Percentiles rank a stretch among this genome's conserved stretches.
Evolutionary conservation across 2,797 vertebrate species (phyloP).

Genomic region (Rhinatrema bivittatum): DNA sequence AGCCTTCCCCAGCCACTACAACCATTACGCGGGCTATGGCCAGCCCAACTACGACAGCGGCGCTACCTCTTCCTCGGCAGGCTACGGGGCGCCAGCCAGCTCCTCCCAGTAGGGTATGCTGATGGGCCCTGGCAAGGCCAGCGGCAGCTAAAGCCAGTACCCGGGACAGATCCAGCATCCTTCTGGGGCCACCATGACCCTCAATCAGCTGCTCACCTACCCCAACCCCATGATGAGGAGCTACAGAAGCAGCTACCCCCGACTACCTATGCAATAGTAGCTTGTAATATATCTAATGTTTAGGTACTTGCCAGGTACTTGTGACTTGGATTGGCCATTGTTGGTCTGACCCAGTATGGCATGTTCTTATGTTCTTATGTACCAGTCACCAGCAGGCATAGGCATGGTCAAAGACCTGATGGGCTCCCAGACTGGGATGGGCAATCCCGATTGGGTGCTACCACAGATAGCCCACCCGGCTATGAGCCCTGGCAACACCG

Average conservation of each 20-base stretch:
- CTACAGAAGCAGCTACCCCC: constrained; percentile 75
- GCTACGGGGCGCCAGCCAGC: constrained; percentile 76
- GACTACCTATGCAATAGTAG: no score
- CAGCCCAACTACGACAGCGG: constrained; percentile 59
- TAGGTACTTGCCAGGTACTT: no score
- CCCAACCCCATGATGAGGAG: constrained; percentile 90
- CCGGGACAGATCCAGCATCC: constrained; percentile 79
- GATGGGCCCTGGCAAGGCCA: constrained; percentile 60
- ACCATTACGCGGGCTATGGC: constrained; percentile 76
- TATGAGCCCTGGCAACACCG: constrained; percentile 84
- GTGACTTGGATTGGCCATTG: no score
- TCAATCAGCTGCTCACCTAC: constrained; percentile 89
- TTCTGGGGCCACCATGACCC: constrained; percentile 84
- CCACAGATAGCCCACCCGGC: constrained; percentile 76
- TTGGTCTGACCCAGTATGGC: no score
- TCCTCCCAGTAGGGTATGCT: constrained; percentile 64
- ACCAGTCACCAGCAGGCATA: no score
- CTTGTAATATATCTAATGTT: no score
- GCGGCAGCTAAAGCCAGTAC: constrained; percentile 77
- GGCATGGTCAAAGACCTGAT: constrained; percentile 75
- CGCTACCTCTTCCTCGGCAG: constrained; percentile 54
- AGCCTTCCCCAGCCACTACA: constrained; percentile 77
- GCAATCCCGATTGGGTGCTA: constrained; percentile 72
- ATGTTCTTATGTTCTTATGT: no score
- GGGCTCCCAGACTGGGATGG: constrained; percentile 70